Base-by-base conservation (phyloP, 2,113 vertebrate genomes). In the Tylochromis polylepis region DNA sequence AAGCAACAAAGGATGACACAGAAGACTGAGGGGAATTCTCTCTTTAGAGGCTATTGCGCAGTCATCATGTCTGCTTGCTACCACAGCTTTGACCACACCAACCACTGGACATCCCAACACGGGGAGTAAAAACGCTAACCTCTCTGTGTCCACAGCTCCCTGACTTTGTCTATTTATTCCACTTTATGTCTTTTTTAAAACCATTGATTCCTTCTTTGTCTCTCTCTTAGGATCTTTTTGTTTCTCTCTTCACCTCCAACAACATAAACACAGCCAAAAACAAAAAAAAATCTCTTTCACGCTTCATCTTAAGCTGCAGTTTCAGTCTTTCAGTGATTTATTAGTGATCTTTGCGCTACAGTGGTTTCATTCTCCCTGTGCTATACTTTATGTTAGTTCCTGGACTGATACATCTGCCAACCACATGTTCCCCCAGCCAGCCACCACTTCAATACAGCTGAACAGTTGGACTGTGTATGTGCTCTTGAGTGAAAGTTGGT, bases 401-500 rank as follows among this genome's bases (percentile, higher is more conserved):
- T 24, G 46, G 83, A 36, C 49, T 70, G 83, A 84, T 85, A 85
- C 93, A 95, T 94, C 94, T 96, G 95, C 88, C 72, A 85, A 67
- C 83, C 95, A 95, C 91, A 94, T 95, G 95, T 87, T 87, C 79
- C 12, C 62, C 41, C 70, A 88, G 82, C 79, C 27, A 79, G 67
- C 51, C 38, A 29, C 78, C 7, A 31, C 31, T 70, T 60, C 41
- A 89, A 82, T 88, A 90, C 70, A 31, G 27, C 3, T 77, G 67
- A 27, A 46, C 84, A 90, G 82, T 86, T 88, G 65, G 67, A 38
- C 24, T 84, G 59, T 82, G 27, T 55, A 7, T 57, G 80, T 84
- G 72, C 5, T 38, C 67, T 36, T 67, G 70, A 81, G 38, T 72
- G 11, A 70, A 49, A 49, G 58, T 77, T n/a, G 36, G 53, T 86